phyloP scores from a whole-genome alignment of 2,888 invertebrate species.

The Deilephila elpenor region DNA sequence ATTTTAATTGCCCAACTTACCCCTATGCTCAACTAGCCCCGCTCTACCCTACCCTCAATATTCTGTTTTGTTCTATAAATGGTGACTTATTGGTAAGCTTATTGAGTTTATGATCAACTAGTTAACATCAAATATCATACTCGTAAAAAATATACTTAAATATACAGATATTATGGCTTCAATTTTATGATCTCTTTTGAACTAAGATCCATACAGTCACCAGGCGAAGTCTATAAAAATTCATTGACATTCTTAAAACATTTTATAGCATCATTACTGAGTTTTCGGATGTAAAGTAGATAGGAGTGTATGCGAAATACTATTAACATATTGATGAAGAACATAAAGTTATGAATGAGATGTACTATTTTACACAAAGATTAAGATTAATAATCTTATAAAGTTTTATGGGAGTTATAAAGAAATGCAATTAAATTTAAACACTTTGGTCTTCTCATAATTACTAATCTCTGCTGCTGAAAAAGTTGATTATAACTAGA shows the following conservation, averaged over 20 bases:
- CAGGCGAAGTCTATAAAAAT: constrained; percentile 4
- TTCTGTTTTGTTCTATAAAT: background rate
- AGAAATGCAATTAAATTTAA: background rate
- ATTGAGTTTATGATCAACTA: background rate
- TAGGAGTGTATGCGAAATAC: constrained; percentile 14
- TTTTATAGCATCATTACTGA: constrained; percentile 21
- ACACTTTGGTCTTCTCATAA: background rate
- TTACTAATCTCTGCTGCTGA: background rate
- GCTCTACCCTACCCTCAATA: too few relatives aligned
- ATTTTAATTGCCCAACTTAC: too few relatives aligned
- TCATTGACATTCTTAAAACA: constrained; percentile 15
- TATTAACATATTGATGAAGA: constrained; percentile 15
- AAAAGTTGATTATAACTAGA: background rate
- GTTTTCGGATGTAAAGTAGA: background rate
- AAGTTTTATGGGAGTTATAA: background rate
- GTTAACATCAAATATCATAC: background rate
- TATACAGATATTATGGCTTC: background rate
- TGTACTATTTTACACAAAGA: background rate
- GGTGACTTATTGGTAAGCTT: background rate
- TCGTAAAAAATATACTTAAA: constrained; percentile 17
- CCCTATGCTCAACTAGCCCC: too few relatives aligned
- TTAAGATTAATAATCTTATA: background rate
- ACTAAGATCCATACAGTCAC: constrained; percentile 8
- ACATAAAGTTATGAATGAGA: constrained; percentile 11
- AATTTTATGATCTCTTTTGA: constrained; percentile 17